Percentiles rank a stretch among this genome's conserved stretches.
These are phyloP conservation scores for Glaucopsyche alexis DNA, from an alignment of 2,888 invertebrate species.

Conservation along the genomic window DNA sequence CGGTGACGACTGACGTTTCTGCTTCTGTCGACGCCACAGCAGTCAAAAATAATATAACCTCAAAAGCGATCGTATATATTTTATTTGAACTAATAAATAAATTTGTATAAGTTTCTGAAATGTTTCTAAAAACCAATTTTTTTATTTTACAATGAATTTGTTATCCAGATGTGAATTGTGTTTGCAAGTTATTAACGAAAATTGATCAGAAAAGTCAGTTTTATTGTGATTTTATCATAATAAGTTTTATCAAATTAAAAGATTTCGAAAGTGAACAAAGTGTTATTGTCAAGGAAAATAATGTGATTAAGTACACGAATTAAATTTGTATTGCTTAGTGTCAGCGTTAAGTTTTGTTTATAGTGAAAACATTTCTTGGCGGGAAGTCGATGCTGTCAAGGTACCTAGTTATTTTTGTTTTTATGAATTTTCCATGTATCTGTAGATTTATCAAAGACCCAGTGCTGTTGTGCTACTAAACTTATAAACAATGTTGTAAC, in stretches of 20 bases:
- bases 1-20: conserved; percentile 43
- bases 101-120: neutral
- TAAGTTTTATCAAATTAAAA: neutral
- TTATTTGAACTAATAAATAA: conserved; percentile 10
- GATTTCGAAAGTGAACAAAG: conserved; percentile 2
- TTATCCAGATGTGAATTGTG: neutral
- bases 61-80: conserved; percentile 40
- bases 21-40: conserved; percentile 42
- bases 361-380: conserved; percentile 3
- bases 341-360: neutral
- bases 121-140: neutral
- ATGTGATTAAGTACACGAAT: neutral
- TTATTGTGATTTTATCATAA: neutral
- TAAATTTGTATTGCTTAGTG: neutral
- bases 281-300: neutral
- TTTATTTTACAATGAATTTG: neutral
- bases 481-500: no score
- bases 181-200: neutral
- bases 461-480: no score
- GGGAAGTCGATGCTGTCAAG: neutral
- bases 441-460: neutral
- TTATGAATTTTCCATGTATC: neutral
- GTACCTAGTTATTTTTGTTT: neutral
- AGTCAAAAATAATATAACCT: conserved; percentile 36
- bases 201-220: neutral